A percentile compares a stretch with the other conserved stretches of the same genome.
Evolutionary conservation across 2,888 invertebrate species (phyloP).

Genomic region (Pristionchus japonicus): DNA sequence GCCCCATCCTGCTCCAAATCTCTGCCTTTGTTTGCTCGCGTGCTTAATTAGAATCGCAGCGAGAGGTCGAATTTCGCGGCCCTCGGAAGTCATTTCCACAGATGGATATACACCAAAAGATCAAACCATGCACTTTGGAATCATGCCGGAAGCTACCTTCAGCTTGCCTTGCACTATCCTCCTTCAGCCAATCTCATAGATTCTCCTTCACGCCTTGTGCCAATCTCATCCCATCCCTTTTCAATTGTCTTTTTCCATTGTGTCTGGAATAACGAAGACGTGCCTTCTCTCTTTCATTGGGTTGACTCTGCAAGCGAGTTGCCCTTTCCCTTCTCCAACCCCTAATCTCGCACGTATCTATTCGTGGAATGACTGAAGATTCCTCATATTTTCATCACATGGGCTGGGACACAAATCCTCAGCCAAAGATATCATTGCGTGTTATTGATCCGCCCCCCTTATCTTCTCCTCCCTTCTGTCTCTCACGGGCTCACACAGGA

Average conservation of each 20-base stretch:
- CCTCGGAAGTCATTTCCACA: neutral
- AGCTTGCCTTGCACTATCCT: neutral
- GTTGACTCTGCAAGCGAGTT: neutral
- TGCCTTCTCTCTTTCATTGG: neutral
- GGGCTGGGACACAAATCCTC: too few relatives aligned
- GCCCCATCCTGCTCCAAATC: neutral
- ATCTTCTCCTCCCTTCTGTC: neutral
- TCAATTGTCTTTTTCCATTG: too few relatives aligned
- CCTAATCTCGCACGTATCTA: neutral
- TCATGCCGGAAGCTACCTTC: neutral
- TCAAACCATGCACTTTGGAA: neutral
- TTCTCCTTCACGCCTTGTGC: neutral
- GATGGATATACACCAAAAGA: neutral
- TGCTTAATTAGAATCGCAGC: neutral
- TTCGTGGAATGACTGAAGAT: neutral
- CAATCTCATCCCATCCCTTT: neutral
- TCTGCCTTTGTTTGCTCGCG: neutral
- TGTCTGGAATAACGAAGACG: neutral
- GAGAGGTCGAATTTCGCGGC: neutral
- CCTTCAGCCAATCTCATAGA: neutral
- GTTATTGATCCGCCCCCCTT: neutral
- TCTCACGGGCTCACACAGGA: neutral
- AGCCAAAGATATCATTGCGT: too few relatives aligned
- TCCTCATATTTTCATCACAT: too few relatives aligned
- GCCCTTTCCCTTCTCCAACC: neutral